Evolutionary conservation across 2,888 invertebrate genomes (phyloP).

Genomic region (Hoplodrina ambigua): DNA sequence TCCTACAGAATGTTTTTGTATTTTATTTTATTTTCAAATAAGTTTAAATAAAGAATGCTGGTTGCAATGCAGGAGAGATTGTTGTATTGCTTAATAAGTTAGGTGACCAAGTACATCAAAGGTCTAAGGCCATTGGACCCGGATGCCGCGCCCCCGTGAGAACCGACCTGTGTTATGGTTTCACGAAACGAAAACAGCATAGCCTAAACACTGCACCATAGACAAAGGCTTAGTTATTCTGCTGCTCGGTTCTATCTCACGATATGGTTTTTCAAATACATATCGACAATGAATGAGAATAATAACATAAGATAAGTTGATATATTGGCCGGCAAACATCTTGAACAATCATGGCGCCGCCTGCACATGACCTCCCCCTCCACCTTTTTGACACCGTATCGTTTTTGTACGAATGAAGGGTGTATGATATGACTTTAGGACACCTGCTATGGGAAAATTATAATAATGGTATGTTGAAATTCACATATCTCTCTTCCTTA

Average conservation of each 20-base stretch:
- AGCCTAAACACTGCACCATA: constrained; percentile 7
- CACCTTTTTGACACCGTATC: no score
- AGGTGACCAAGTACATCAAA: constrained; percentile 25
- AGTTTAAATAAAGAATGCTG: no score
- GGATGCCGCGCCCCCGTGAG: constrained; percentile 57
- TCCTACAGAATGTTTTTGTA: no score
- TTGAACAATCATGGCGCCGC: no score
- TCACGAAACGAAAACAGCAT: constrained; percentile 21
- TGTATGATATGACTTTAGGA: no score
- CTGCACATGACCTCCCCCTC: no score
- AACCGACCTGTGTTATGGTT: constrained; percentile 32
- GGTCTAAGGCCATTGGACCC: constrained; percentile 51
- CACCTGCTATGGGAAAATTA: no score
- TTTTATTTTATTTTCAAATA: no score
- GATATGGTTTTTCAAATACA: constrained; percentile 17
- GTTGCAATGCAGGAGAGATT: not conserved
- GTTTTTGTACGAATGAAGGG: no score
- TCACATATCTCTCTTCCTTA: no score
- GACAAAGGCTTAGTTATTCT: constrained; percentile 16
- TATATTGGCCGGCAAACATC: no score
- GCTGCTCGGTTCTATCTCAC: not conserved
- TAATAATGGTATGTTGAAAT: no score
- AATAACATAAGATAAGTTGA: not conserved
- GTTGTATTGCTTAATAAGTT: not conserved
- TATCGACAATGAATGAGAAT: constrained; percentile 21